Conservation (phyloP, 1,140 invertebrate species). For the Lepidurus arcticus region DNA sequence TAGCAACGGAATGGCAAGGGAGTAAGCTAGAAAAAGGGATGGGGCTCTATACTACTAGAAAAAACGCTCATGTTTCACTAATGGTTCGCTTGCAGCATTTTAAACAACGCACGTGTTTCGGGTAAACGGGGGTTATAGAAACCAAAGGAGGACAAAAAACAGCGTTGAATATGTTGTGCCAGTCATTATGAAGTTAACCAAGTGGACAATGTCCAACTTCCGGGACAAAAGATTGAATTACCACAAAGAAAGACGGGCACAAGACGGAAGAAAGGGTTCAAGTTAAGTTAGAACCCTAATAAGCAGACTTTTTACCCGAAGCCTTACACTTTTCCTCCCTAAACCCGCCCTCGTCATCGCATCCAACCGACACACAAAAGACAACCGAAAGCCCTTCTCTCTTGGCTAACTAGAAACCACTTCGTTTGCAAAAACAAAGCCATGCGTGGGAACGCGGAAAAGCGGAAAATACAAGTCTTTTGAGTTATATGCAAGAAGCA, state of each 20-base stretch:
- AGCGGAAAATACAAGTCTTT: neutral
- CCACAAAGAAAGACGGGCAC: neutral
- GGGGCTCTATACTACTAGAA: neutral
- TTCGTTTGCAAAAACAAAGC: neutral
- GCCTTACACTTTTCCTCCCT: slow-evolving; percentile 1
- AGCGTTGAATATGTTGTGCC: neutral
- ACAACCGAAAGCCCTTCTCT: neutral
- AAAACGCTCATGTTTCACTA: no score
- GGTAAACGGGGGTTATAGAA: neutral
- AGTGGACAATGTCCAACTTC: slow-evolving; percentile 21
- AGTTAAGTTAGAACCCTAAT: slow-evolving; percentile 16
- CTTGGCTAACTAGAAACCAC: neutral
- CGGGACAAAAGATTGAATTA: neutral
- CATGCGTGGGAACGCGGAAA: slow-evolving; percentile 13
- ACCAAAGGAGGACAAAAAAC: neutral
- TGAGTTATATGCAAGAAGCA: neutral
- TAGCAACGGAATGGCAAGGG: neutral
- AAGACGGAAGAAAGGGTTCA: slow-evolving; percentile 4
- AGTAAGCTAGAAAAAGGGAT: neutral
- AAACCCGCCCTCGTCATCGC: neutral
- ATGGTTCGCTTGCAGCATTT: no score
- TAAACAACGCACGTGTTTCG: neutral
- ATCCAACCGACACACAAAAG: neutral
- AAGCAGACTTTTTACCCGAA: neutral
- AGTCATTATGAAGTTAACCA: slow-evolving; percentile 19